These are phyloP conservation scores for Pharmacophagus antenor DNA, from an alignment of 2,888 invertebrate genomes.

Conservation along the genomic window DNA sequence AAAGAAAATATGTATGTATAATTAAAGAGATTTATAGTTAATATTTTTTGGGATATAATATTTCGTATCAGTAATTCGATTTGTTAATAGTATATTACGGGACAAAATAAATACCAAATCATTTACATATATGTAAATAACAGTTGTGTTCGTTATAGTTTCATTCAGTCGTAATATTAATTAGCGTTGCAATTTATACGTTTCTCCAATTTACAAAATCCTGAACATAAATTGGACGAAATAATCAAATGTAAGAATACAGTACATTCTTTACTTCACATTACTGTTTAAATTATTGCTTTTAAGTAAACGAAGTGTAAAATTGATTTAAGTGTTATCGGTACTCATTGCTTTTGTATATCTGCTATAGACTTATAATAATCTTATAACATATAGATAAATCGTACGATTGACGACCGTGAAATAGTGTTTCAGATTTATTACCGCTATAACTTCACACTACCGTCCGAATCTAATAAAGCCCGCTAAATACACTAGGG, in stretches of 20 bases:
- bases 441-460: slow-evolving; percentile 11
- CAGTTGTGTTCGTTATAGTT: not conserved
- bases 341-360: not conserved
- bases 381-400: slow-evolving; percentile 12
- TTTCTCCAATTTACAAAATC: not conserved
- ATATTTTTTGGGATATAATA: not conserved
- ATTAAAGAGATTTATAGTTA: not conserved
- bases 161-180: not conserved
- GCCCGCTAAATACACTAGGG: slow-evolving; percentile 15
- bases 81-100: not conserved
- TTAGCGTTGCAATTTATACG: not conserved
- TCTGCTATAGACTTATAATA: slow-evolving; percentile 3
- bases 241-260: no score
- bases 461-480: slow-evolving; percentile 7
- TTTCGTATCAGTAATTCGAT: not conserved
- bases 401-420: slow-evolving; percentile 10
- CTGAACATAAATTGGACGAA: no score
- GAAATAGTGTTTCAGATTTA: slow-evolving; percentile 22
- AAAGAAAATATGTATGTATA: not conserved
- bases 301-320: no score
- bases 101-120: slow-evolving; percentile 22
- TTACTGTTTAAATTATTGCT: no score
- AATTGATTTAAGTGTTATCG: no score
- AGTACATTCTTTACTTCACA: no score
- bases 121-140: no score